Evolutionary conservation across 2,888 invertebrate species (phyloP).

Genomic region (Notodonta ziczac): DNA sequence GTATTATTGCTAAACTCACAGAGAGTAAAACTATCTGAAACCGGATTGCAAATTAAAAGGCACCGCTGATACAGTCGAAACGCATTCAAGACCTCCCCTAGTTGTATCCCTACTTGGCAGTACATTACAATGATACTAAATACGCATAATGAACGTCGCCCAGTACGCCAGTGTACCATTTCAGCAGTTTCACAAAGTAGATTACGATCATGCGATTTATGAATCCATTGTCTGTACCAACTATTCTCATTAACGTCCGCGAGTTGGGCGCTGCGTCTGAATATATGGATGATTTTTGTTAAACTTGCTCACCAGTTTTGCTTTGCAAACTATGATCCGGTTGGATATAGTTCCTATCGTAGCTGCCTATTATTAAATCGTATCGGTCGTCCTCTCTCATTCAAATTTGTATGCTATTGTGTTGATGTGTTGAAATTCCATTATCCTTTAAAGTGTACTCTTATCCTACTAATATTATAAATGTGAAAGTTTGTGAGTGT

Average conservation of each 20-base stretch:
- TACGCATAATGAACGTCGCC: constrained; percentile 68
- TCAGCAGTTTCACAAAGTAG: constrained; percentile 64
- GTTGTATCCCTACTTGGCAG: constrained; percentile 53
- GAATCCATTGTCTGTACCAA: constrained; percentile 69
- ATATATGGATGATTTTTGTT: constrained; percentile 51
- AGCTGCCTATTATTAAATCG: neutral
- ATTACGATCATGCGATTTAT: constrained; percentile 73
- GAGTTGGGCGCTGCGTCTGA: constrained; percentile 47
- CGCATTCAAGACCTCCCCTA: constrained; percentile 8
- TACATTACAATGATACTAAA: constrained; percentile 69
- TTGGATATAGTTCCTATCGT: neutral
- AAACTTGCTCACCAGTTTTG: constrained; percentile 15
- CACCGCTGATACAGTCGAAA: neutral
- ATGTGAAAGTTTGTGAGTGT: too few relatives aligned
- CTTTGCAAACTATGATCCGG: neutral
- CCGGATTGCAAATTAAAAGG: too few relatives aligned
- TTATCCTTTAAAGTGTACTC: neutral
- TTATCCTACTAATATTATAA: too few relatives aligned
- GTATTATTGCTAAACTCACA: too few relatives aligned
- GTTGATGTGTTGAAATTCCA: neutral
- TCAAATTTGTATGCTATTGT: neutral
- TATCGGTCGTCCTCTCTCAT: neutral
- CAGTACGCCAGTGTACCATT: constrained; percentile 63
- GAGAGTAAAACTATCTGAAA: too few relatives aligned
- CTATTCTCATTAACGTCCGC: constrained; percentile 71